These are phyloP conservation scores for Chamaetylas fuelleborni DNA, from an alignment of 2,113 vertebrate species.

Conservation along the genomic window DNA sequence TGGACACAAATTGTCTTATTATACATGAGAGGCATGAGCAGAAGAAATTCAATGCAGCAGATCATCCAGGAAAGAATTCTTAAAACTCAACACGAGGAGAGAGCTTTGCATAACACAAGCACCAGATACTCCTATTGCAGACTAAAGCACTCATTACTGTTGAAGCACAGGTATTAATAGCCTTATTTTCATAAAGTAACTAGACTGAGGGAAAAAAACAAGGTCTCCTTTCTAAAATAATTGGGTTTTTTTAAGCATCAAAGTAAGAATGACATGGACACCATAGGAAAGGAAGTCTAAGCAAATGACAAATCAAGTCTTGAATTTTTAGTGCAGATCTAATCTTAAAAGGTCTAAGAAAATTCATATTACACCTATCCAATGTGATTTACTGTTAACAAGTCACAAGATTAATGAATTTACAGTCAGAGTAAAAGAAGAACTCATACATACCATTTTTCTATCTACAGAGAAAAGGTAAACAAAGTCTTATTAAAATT, in stretches of 20 bases:
- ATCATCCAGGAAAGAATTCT: not conserved
- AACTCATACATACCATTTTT: not conserved
- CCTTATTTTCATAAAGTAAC: not conserved
- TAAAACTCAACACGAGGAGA: not conserved
- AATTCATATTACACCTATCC: not conserved
- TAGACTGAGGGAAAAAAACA: not conserved
- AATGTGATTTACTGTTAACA: not conserved
- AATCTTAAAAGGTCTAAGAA: not conserved
- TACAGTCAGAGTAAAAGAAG: not conserved
- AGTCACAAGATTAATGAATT: not conserved
- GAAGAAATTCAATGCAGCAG: not conserved
- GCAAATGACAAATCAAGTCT: not conserved
- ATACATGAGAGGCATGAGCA: not conserved
- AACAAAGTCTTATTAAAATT: not conserved
- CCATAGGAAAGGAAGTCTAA: not conserved
- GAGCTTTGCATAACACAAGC: not conserved
- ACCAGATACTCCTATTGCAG: not conserved
- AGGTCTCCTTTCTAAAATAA: not conserved
- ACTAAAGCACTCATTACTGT: not conserved
- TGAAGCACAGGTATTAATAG: not conserved
- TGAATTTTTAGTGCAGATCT: not conserved
- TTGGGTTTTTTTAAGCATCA: not conserved
- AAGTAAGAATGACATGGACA: not conserved
- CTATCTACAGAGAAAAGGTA: not conserved
- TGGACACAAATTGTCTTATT: not conserved